Evolutionary conservation across 2,113 vertebrate genomes (phyloP), one percentile per base, ranked within the genome.

Genomic region (Orthonyx spaldingii): DNA sequence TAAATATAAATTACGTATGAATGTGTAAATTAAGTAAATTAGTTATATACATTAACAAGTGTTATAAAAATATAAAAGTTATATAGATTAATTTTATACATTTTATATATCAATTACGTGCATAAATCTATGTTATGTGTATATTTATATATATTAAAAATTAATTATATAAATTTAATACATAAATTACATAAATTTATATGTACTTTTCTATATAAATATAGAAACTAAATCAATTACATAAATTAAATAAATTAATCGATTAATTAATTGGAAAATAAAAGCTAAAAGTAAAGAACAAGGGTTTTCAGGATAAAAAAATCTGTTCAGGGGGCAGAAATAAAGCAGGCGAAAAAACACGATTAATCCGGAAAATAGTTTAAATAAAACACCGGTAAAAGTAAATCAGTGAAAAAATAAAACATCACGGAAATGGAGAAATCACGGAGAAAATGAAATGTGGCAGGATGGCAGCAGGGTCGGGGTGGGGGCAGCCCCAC

Each of bases 391-490:
- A 27, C 1, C 1, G 5, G 4, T 70, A 22, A 28, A 42, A 56
- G 20, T 4, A 71, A 59, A 52, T 10, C 4, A 15, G 35, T 20
- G 15, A 22, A 15, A 22, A 44, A n/a, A 42, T 4, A n/a, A 22
- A 35, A 14, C 6, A 35, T 17, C 7, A 7, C 12, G 39, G 10
- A 71, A 68, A 47, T 19, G 39, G 72, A 55, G 46, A 49, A 72
- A 60, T 47, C 16, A 1, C 5, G 1, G 60, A 19, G 27, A 37
- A 60, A 78, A 30, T 2, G 17, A 17, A 9, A 9, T 1, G 13
- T 3, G 5, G 5, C 1, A 4, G 42, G 63, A 23, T 6, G 57
- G 71, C 11, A 19, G 42, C 41, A 3, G 39, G 12, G 26, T 19
- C 7, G 3, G 41, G 16, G 5, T 4, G 44, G 11, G 23, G 50